Evolutionary conservation across 2,797 vertebrate species (phyloP), one percentile per base, ranked within the genome.

Genomic region (Okamejei kenojei): DNA sequence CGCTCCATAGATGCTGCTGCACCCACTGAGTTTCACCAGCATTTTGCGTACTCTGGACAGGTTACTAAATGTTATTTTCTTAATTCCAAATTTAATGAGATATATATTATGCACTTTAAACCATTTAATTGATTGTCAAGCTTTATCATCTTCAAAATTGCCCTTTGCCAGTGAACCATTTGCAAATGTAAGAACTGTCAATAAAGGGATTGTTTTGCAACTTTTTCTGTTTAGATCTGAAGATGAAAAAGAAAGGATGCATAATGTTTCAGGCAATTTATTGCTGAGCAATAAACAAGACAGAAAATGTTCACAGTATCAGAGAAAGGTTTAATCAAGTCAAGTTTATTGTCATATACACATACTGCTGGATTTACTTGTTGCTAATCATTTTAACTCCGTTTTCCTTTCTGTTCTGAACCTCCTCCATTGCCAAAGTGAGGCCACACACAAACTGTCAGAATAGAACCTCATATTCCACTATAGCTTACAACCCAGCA

Each of bases 111-210:
- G 32, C n/a, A 63, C 61, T 9, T 68, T 35, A 68, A 88, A 35
- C n/a, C 63, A 68, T 65, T 2, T 88, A 88, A 88, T 88, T 88
- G 7, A 32, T 68, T 68, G 63, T 88, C 84, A 3, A 35, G 2
- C n/a, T 88, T 88, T 65, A 68, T 88, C 61, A 88, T 65, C 84
- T 68, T 88, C 84, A 88, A 35, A 88, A 35, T 9, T 88, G n/a
- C 19, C n/a, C 63, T 88, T 88, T 35, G n/a, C 63, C n/a, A 23
- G 61, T 88, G 21, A 68, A 68, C 61, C 19, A 68, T 88, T 88
- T 68, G 63, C 84, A 88, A 84, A 35, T 68, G 5, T 10, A 68
- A 68, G 63, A 35, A 35, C 17, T 88, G n/a, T 38, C 65, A 32
- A 88, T 88, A 63, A 35, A 35, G 61, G 17, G n/a, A 68, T 17